Evolutionary conservation across 2,113 vertebrate genomes (phyloP), one percentile per base, ranked within the genome.

Genomic region (Poicephalus gulielmi): DNA sequence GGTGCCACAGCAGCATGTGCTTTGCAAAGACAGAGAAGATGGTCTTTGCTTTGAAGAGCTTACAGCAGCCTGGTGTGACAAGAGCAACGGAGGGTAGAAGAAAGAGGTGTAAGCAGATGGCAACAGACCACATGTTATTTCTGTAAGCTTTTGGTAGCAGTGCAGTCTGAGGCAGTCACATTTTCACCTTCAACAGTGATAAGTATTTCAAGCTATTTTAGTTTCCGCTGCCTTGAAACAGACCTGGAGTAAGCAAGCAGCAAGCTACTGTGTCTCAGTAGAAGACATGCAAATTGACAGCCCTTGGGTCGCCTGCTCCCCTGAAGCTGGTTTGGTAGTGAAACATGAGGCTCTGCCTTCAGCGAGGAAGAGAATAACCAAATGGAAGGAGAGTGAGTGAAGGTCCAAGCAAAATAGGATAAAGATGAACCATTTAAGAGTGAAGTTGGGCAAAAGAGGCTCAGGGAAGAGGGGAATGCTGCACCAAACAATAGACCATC

Each of bases 31-130:
- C 86, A 59, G 57, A 92, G 50, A 92, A 75, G 52, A 79, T 16
- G 16, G 39, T n/a, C 89, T 92, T 83, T 53, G 67, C 84, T 89
- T 57, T 85, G 62, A 95, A 79, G 63, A 93, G 92, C 71, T 95
- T 46, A 52, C 39, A 82, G 75, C 82, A 89, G 74, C 67, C 89
- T 90, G 41, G 94, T 90, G 81, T 91, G 93, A 94, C 93, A 96
- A 94, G 63, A 88, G 74, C 75, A 91, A 83, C 0, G 1, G 66
- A 95, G 84, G 89, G 84, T 69, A 71, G 90, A 88, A 39, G 87
- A 66, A 78, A 83, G 88, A 96, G 88, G 89, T 95, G 88, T 94
- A 95, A 95, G 94, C 94, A 97, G 95, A 96, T 95, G 94, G 96
- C 82, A 96, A 82, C 49, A 94, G 90, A 94, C 93, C 89, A 91